Evolutionary conservation across 2,888 invertebrate species (phyloP), one percentile per base, ranked within the genome.

Genomic region (Phymatocera aterrima): DNA sequence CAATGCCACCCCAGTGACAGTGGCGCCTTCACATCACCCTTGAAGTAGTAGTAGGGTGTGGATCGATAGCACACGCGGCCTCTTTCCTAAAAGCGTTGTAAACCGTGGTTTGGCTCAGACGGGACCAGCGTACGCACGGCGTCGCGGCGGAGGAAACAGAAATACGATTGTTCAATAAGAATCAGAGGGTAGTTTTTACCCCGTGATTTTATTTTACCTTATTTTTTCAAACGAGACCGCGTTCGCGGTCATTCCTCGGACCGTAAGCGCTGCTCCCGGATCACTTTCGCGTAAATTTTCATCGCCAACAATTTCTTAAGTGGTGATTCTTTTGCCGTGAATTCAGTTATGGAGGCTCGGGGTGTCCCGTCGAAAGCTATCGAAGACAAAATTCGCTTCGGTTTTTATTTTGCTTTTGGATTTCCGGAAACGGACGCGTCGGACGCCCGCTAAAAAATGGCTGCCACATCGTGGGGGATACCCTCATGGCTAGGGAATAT

Each of bases 51-150:
- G 15, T 68, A 21, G 79, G 82, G 80, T 82, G 72, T 81, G 86
- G 87, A 87, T 87, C 87, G 87, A 87, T 87, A 85, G 80, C 78
- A 77, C 81, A 81, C 82, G 80, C 80, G 80, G 77, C 78, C 81
- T 79, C 81, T 75, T 81, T 82, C 75, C 79, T 78, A 48, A 79
- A 77, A 57, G 37, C 57, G 64, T 40, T 40, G 72, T 31, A 54
- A 77, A 61, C 72, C 57, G 40, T 64, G 61, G 43, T 37, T 28
- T 51, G 10, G 46, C 60, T 54, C 75, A 81, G 79, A 84, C 84
- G 84, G 80, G 83, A 83, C 84, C 84, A 82, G 82, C 83, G 82
- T 81, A 80, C 82, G 84, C 79, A 84, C 82, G 81, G 80, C 77
- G 83, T 81, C n/a, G n/a, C n/a, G n/a, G n/a, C n/a, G 77, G 77